A percentile compares a stretch with the other conserved stretches of the same genome.
These are phyloP conservation scores for Nemopilema nomurai DNA, from an alignment of 30 jellyfish, hydroid and myxozoan species.

Conservation along the genomic window DNA sequence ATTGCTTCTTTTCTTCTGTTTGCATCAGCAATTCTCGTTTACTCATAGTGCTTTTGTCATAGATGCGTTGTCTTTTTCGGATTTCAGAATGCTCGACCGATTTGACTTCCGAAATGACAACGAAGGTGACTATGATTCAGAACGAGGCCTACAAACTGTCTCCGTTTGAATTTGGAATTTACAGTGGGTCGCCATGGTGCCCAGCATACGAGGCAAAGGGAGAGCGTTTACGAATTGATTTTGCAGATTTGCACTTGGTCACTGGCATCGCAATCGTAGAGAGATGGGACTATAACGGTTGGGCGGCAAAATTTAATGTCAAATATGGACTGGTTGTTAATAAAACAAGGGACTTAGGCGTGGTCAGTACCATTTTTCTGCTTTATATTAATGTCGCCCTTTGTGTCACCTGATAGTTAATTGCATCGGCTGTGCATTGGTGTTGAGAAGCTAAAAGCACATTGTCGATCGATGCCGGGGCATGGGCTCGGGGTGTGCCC, in stretches of 20 bases:
- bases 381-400: background rate
- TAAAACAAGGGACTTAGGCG: constrained; percentile 6
- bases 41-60: no score
- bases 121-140: background rate
- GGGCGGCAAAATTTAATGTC: constrained; percentile 36
- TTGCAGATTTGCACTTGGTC: constrained; percentile 14
- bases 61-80: background rate
- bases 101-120: background rate
- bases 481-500: no score
- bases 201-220: background rate
- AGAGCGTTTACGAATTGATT: constrained; percentile 24
- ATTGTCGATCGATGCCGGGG: no score
- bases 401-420: no score
- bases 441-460: no score
- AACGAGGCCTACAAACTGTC: background rate
- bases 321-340: background rate
- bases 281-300: constrained; percentile 8
- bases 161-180: background rate
- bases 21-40: no score
- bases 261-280: constrained; percentile 33
- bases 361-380: background rate
- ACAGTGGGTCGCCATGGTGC: background rate
- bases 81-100: background rate
- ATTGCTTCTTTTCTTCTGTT: no score
- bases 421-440: no score